Percentiles rank a stretch among this genome's conserved stretches.
Evolutionary conservation across 2,113 vertebrate species (phyloP).

Genomic region (Varanus komodoensis): DNA sequence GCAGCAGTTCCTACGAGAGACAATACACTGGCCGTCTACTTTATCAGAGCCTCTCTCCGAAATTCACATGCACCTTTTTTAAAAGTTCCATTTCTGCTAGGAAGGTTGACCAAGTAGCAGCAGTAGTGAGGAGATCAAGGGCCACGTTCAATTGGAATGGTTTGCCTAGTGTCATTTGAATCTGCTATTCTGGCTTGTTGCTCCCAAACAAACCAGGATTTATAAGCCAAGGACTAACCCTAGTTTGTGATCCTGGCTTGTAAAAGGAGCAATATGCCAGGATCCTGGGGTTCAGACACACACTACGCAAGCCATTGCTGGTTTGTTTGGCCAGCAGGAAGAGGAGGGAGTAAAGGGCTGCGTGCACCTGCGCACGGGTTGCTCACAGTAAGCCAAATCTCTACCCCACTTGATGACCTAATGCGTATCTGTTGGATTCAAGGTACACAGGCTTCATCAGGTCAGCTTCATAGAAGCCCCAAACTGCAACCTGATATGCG

Average conservation of each 20-base stretch:
- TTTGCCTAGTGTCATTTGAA: not conserved
- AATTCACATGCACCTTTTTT: not conserved
- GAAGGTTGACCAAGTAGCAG: constrained; percentile 28
- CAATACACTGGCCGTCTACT: constrained; percentile 46
- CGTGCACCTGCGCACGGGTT: too few species aligned
- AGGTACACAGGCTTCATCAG: not conserved
- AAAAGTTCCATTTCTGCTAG: constrained; percentile 53
- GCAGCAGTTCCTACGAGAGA: constrained; percentile 61
- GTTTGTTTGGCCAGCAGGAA: too few species aligned
- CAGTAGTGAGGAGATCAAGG: not conserved
- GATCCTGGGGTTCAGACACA: not conserved
- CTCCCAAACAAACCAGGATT: not conserved
- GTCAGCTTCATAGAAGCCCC: not conserved
- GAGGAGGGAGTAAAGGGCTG: too few species aligned
- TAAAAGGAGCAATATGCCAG: not conserved
- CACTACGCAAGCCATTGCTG: not conserved
- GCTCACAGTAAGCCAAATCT: too few species aligned
- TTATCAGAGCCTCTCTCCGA: not conserved
- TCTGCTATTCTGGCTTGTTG: not conserved
- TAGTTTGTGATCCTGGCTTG: not conserved
- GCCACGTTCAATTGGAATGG: not conserved
- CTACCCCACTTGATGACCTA: not conserved
- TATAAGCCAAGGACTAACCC: not conserved
- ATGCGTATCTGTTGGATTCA: not conserved
- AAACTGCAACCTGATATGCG: too few species aligned